These are phyloP conservation scores for Ptilonorhynchus violaceus DNA, from an alignment of 2,113 vertebrate species.

Conservation along the genomic window DNA sequence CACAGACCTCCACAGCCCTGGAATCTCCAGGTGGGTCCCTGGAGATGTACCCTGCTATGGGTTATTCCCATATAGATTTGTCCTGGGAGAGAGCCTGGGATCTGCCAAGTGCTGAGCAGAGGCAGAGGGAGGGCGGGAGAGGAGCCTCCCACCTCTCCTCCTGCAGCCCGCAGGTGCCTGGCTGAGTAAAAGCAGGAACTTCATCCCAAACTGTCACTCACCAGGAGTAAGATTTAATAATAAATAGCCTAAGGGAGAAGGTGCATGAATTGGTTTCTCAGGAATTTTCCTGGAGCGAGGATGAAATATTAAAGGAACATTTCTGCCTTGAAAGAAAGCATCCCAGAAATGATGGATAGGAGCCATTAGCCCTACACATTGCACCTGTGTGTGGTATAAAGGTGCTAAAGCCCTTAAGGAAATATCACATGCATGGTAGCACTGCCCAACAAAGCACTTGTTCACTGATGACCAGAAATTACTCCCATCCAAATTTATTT, in stretches of 20 bases:
- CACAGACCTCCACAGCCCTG: background rate
- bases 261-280: background rate
- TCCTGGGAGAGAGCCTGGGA: background rate
- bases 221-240: background rate
- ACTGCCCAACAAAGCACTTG: background rate
- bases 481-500: constrained; percentile 45
- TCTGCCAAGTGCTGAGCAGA: background rate
- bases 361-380: background rate
- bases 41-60: rapidly evolving
- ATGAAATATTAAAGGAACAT: constrained; percentile 36
- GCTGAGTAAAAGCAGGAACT: background rate
- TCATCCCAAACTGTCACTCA: background rate
- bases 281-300: background rate
- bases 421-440: rapidly evolving
- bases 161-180: rapidly evolving
- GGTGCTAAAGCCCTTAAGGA: background rate
- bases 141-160: background rate
- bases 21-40: background rate
- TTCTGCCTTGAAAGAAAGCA: background rate
- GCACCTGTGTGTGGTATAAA: rapidly evolving
- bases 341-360: background rate
- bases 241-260: background rate
- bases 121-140: background rate
- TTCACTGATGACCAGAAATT: background rate
- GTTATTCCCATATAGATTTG: background rate